Evolutionary conservation across 2,113 vertebrate species (phyloP).

Genomic region (Scatophagus argus): DNA sequence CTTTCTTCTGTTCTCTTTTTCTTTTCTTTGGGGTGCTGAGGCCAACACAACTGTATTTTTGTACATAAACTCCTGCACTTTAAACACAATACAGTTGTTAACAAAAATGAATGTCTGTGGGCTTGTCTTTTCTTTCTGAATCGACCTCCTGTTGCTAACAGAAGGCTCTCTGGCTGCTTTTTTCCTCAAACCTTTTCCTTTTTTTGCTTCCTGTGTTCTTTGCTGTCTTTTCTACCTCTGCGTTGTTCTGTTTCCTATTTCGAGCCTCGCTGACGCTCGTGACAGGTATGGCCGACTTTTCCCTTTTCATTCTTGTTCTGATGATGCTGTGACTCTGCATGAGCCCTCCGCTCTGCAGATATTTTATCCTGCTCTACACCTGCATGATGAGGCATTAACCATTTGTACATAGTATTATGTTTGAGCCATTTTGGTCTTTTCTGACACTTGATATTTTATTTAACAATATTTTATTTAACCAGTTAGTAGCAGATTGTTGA

Average conservation of each 20-base stretch:
- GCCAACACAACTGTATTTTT: slow-evolving; percentile 87
- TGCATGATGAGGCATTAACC: not conserved
- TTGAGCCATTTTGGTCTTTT: not conserved
- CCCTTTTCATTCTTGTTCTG: slow-evolving; percentile 44
- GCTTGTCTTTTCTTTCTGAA: slow-evolving; percentile 63
- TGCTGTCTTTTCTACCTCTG: slow-evolving; percentile 42
- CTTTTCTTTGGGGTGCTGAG: slow-evolving; percentile 82
- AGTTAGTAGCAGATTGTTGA: not conserved
- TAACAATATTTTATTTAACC: not conserved
- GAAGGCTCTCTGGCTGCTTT: not conserved
- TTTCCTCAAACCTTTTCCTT: slow-evolving; percentile 17
- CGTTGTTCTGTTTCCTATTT: slow-evolving; percentile 61
- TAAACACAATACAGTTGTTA: slow-evolving; percentile 85
- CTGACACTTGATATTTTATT: not conserved
- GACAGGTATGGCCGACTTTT: slow-evolving; percentile 77
- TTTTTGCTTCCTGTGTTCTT: slow-evolving; percentile 39
- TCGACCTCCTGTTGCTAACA: slow-evolving; percentile 16
- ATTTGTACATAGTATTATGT: not conserved
- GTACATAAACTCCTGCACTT: slow-evolving; percentile 90
- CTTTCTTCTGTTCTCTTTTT: slow-evolving; percentile 85
- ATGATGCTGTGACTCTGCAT: slow-evolving; percentile 42
- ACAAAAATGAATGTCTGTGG: slow-evolving; percentile 59
- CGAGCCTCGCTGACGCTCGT: slow-evolving; percentile 48
- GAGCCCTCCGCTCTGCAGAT: not conserved
- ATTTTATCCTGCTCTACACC: not conserved